Conservation (phyloP, 2,888 invertebrate species). For the Cataglyphis albicans region DNA sequence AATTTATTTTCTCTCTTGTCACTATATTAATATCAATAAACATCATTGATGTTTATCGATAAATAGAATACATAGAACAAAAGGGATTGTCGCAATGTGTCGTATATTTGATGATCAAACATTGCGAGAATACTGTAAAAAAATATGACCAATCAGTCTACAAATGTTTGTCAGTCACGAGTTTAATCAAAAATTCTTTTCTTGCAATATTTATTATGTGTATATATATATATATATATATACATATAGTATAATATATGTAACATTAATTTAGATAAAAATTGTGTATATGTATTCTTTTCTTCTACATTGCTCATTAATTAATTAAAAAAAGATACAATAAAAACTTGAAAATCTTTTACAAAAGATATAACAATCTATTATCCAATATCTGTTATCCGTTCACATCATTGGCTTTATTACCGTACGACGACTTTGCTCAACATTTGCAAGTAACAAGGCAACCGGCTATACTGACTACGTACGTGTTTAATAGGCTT, state of each 20-base stretch:
- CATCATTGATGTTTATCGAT: slow-evolving; percentile 29
- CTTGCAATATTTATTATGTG: background rate
- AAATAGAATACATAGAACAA: slow-evolving; percentile 26
- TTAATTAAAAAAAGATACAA: background rate
- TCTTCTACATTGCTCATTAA: background rate
- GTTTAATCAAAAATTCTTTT: background rate
- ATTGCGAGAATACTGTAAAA: slow-evolving; percentile 5
- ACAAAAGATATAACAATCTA: slow-evolving; percentile 15
- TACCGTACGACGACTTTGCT: slow-evolving; percentile 33
- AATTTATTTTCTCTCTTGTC: slow-evolving; percentile 43
- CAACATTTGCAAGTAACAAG: slow-evolving; percentile 33
- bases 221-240: no score
- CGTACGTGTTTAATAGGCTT: slow-evolving; percentile 54
- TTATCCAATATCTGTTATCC: slow-evolving; percentile 8
- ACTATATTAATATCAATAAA: slow-evolving; percentile 43
- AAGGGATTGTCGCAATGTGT: background rate
- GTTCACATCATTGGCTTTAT: slow-evolving; percentile 42
- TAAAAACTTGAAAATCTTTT: background rate
- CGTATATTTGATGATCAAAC: slow-evolving; percentile 37
- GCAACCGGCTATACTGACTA: slow-evolving; percentile 16
- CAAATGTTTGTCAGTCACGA: background rate
- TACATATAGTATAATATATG: background rate
- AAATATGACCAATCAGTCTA: background rate
- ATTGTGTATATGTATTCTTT: background rate
- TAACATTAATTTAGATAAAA: background rate